A percentile compares a stretch with the other conserved stretches of the same genome.
phyloP scores from a whole-genome alignment of 2,797 vertebrate genomes.

The Bufotes viridis region DNA sequence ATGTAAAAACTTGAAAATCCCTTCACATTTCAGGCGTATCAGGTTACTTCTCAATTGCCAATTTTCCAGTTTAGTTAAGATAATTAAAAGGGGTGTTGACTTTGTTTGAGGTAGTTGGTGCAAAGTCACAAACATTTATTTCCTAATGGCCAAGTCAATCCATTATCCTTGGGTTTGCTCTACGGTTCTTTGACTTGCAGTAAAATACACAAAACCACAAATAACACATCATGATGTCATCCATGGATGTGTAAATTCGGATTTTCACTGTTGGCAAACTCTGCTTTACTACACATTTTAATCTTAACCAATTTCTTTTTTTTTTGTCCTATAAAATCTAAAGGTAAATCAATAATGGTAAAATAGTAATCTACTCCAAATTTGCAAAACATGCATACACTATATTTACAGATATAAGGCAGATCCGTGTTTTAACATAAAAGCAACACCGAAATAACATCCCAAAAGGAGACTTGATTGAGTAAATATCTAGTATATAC shows the following conservation, averaged over 20 bases:
- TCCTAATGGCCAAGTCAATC: background rate
- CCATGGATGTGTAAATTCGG: background rate
- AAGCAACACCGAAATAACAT: too few relatives aligned
- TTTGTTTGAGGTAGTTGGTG: background rate
- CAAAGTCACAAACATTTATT: background rate
- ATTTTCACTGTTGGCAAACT: background rate
- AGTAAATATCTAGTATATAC: too few relatives aligned
- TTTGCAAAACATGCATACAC: background rate
- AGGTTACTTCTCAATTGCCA: slow-evolving; percentile 23
- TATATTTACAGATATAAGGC: background rate
- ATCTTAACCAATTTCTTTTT: background rate
- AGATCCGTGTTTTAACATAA: too few relatives aligned
- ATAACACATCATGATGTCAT: background rate
- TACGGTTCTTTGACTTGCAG: background rate
- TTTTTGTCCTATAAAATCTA: background rate
- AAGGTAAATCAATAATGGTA: background rate
- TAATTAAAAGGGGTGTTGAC: background rate
- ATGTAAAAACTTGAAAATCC: slow-evolving; percentile 24
- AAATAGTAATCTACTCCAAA: background rate
- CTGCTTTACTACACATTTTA: background rate
- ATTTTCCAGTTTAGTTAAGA: slow-evolving; percentile 17
- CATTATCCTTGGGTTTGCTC: background rate
- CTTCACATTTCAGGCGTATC: slow-evolving; percentile 3
- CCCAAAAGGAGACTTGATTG: too few relatives aligned
- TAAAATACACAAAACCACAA: background rate